Percentiles rank a stretch among this genome's conserved stretches.
Conservation (phyloP, 1,140 invertebrate genomes). For the Campoletis sonorensis region DNA sequence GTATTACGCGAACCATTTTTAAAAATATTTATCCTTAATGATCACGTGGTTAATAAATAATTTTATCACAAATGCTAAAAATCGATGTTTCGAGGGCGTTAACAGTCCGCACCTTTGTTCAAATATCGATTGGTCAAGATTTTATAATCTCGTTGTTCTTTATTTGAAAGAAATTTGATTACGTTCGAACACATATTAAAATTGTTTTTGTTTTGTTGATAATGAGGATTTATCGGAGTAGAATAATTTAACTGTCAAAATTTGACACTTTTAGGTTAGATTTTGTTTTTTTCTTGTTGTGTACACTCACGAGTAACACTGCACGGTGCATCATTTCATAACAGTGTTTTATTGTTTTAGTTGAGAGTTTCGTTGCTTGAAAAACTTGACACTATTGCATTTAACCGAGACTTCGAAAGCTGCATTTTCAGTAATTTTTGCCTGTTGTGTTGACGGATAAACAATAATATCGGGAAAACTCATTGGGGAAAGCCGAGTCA, state of each 20-base stretch:
- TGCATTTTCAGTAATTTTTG: conserved; percentile 2
- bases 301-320: not conserved
- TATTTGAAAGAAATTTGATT: not conserved
- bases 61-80: not conserved
- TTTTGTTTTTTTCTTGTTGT: not conserved
- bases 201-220: not conserved
- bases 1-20: conserved; percentile 83
- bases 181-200: not conserved
- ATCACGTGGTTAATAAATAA: not conserved
- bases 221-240: not conserved
- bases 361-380: not conserved
- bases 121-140: conserved; percentile 10
- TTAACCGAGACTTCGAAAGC: not conserved
- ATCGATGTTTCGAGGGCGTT: conserved; percentile 10
- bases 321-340: not conserved
- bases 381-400: not conserved
- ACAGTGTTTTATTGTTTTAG: not conserved
- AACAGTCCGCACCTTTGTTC: not conserved
- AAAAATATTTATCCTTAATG: not conserved
- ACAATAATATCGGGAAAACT: not conserved
- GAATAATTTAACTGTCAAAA: not conserved
- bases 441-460: conserved; percentile 5
- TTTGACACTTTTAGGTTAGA: conserved; percentile 11
- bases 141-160: not conserved
- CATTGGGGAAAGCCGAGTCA: not conserved